These are phyloP conservation scores for Rhagoletis zephyria DNA, from an alignment of 1,140 invertebrate species.

Conservation along the genomic window DNA sequence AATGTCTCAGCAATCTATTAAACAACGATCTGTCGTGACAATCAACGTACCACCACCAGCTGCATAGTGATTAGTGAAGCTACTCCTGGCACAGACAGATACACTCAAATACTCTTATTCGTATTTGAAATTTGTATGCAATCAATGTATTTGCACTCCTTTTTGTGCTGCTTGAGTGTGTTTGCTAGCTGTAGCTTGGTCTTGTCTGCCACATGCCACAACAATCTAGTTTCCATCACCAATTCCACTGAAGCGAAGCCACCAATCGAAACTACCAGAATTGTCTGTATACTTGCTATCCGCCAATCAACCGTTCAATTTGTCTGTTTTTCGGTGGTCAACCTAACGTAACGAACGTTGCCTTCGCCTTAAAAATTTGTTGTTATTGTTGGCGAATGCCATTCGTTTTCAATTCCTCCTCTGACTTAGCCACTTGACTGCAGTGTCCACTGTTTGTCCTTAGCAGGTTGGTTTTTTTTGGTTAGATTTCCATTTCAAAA, in stretches of 20 bases:
- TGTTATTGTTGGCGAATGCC: not conserved
- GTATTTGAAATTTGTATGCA: too few species aligned
- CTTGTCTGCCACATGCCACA: not conserved
- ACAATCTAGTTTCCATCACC: too few species aligned
- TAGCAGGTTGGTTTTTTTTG: not conserved
- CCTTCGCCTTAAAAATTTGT: not conserved
- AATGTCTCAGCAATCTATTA: not conserved
- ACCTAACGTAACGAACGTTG: not conserved
- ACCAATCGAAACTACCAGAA: not conserved
- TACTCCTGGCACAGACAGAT: not conserved
- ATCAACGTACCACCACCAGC: slow-evolving; percentile 5
- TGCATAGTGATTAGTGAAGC: slow-evolving; percentile 12
- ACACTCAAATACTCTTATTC: not conserved
- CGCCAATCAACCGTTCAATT: slow-evolving; percentile 41
- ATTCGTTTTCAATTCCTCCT: not conserved
- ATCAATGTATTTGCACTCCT: not conserved
- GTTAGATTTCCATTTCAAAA: not conserved
- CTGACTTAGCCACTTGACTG: not conserved
- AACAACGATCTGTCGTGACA: slow-evolving; percentile 25
- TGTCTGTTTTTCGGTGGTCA: slow-evolving; percentile 19
- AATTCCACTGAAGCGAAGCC: not conserved
- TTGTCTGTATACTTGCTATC: not conserved
- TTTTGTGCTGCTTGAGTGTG: not conserved
- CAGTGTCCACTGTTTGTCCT: not conserved
- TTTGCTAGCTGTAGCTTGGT: not conserved